Evolutionary conservation across 2,113 vertebrate genomes (phyloP), one percentile per base, ranked within the genome.

Genomic region (Xyliphius kryptos): DNA sequence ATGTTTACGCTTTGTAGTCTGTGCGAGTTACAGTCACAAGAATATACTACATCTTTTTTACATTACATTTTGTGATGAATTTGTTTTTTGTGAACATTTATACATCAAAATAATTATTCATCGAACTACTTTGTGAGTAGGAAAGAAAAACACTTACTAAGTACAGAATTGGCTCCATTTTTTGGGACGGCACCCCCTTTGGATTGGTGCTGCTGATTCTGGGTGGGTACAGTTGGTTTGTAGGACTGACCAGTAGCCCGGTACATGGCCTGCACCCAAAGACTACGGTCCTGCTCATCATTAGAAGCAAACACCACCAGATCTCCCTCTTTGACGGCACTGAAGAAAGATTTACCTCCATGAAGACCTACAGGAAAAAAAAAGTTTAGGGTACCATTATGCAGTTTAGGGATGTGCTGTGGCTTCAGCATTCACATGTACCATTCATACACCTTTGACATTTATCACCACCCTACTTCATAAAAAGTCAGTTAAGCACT

Each of bases 191-290:
- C 79, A 54, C 85, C 87, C 80, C 86, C 90, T 83, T 87, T 89
- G 74, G 87, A 80, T 81, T 92, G 92, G 10, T 82, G 76, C 79
- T 89, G 92, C 80, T 89, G 92, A 77, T 85, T 88, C 38, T 90
- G 91, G 37, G 76, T 68, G 1, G 88, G 88, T 46, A 91, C 87
- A 59, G 92, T n/a, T 0, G 95, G 95, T 67, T 97, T 98, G 72
- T 97, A 93, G 0, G 95, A 95, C 58, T 98, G 95, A 14, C 95
- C 95, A 3, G 95, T 98, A 70, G 95, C 95, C 38, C 95, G 89
- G 68, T 95, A 98, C 89, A 98, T 90, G 56, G 94, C 95, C 84
- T 98, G 95, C 56, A 98, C 89, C 95, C 95, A 98, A 40, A 98
- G 79, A 62, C 87, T 73, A 53, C 93, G 84, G 64, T 98, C 95